These are phyloP conservation scores for Glaucopsyche alexis DNA, from an alignment of 2,888 invertebrate genomes.

Conservation along the genomic window DNA sequence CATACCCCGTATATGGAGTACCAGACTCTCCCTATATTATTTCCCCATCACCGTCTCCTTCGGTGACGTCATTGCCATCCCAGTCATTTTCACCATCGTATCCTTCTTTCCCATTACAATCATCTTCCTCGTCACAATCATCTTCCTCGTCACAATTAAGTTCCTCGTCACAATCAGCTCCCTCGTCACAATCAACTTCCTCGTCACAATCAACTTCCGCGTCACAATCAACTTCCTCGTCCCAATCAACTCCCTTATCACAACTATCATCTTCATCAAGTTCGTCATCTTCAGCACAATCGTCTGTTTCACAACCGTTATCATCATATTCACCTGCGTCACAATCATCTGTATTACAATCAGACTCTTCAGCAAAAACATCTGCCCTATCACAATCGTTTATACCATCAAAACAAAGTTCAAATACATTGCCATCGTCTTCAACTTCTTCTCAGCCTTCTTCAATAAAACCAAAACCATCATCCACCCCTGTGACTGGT, in stretches of 20 bases:
- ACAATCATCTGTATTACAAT: not conserved
- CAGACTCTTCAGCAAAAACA: not conserved
- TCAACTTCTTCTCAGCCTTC: not conserved
- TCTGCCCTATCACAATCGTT: not conserved
- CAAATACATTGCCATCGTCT: not conserved
- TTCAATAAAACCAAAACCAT: not conserved
- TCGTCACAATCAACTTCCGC: not conserved
- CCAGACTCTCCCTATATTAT: not conserved
- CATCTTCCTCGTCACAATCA: not conserved
- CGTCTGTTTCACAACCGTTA: not conserved
- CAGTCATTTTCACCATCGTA: not conserved
- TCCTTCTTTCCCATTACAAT: not conserved
- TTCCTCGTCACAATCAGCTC: not conserved
- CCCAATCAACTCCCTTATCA: not conserved
- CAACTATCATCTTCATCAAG: not conserved
- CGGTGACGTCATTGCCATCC: not conserved
- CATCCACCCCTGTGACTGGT: not conserved
- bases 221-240: not conserved
- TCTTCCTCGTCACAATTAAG: not conserved
- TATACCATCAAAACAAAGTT: not conserved
- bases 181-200: not conserved
- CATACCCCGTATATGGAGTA: not conserved
- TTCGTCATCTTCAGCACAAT: not conserved
- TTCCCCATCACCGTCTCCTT: not conserved
- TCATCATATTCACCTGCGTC: not conserved